Conservation (phyloP, 2,797 vertebrate genomes). For the Bovichtus variegatus region DNA sequence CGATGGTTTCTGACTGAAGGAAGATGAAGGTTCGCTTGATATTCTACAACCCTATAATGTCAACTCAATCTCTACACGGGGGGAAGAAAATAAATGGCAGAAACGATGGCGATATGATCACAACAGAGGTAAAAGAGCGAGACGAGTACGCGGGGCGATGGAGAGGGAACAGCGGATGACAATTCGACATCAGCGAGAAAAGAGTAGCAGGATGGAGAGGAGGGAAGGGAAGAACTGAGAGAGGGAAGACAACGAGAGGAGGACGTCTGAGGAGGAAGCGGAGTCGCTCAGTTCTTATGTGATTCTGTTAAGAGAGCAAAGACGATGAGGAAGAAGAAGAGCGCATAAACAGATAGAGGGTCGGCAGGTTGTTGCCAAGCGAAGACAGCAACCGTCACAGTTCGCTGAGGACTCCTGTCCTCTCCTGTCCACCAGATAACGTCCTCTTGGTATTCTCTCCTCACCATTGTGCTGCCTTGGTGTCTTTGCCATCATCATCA, state of each 20-base stretch:
- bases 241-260: slow-evolving; percentile 11
- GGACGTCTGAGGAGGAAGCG: slow-evolving; percentile 31
- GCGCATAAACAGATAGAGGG: slow-evolving; percentile 14
- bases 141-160: slow-evolving; percentile 1
- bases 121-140: slow-evolving; percentile 30
- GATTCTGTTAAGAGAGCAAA: slow-evolving; percentile 39
- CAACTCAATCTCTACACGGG: neutral
- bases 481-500: slow-evolving; percentile 54
- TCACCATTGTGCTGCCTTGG: slow-evolving; percentile 59
- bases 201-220: slow-evolving; percentile 38
- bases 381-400: slow-evolving; percentile 28
- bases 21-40: slow-evolving; percentile 24
- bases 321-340: slow-evolving; percentile 37
- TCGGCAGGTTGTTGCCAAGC: slow-evolving; percentile 29
- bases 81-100: slow-evolving; percentile 2
- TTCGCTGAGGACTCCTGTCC: slow-evolving; percentile 49
- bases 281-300: slow-evolving; percentile 43
- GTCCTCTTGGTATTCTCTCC: slow-evolving; percentile 46
- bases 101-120: slow-evolving; percentile 3
- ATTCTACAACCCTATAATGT: slow-evolving; percentile 14
- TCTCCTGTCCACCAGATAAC: slow-evolving; percentile 32
- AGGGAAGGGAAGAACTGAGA: slow-evolving; percentile 2
- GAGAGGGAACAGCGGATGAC: slow-evolving; percentile 35
- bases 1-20: slow-evolving; percentile 32
- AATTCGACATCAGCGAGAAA: slow-evolving; percentile 29